Percentiles rank a stretch among this genome's conserved stretches.
Conservation (phyloP, 1,140 invertebrate species). For the Drosophila bifasciata region DNA sequence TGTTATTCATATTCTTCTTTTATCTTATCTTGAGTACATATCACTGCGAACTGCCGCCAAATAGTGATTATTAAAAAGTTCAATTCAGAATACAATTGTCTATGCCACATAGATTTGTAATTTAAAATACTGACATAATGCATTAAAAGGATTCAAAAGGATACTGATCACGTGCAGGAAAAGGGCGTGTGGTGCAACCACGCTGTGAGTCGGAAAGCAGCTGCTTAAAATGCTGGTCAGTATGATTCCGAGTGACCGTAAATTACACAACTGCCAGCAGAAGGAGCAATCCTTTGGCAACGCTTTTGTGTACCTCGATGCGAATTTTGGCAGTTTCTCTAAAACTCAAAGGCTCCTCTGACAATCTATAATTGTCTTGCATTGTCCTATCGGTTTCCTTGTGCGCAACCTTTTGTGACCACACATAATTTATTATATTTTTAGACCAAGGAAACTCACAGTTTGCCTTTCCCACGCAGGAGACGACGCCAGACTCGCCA, state of each 20-base stretch:
- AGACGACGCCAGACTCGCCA: slow-evolving; percentile 26
- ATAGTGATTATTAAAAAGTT: slow-evolving; percentile 46
- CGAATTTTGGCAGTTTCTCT: slow-evolving; percentile 46
- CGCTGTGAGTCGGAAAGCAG: slow-evolving; percentile 39
- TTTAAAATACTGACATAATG: slow-evolving; percentile 34
- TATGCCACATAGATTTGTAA: slow-evolving; percentile 47
- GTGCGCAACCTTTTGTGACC: slow-evolving; percentile 32
- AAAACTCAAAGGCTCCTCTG: slow-evolving; percentile 13
- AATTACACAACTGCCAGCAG: slow-evolving; percentile 66
- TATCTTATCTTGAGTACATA: background rate
- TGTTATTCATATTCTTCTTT: too few species aligned
- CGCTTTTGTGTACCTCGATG: slow-evolving; percentile 24
- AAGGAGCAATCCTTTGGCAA: slow-evolving; percentile 67
- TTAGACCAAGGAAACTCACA: slow-evolving; percentile 14
- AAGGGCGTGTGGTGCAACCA: slow-evolving; percentile 23
- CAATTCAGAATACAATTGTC: slow-evolving; percentile 20
- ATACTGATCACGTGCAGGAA: slow-evolving; percentile 36
- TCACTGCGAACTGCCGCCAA: slow-evolving; percentile 33
- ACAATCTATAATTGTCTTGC: slow-evolving; percentile 67
- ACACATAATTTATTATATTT: slow-evolving; percentile 70
- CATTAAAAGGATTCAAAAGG: slow-evolving; percentile 21
- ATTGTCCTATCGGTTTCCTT: slow-evolving; percentile 56
- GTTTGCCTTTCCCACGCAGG: slow-evolving; percentile 72
- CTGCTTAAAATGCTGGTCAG: slow-evolving; percentile 59
- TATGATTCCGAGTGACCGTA: slow-evolving; percentile 34